Base-by-base conservation (phyloP, 2,888 invertebrate genomes). In the Drosophila mayaguana region DNA sequence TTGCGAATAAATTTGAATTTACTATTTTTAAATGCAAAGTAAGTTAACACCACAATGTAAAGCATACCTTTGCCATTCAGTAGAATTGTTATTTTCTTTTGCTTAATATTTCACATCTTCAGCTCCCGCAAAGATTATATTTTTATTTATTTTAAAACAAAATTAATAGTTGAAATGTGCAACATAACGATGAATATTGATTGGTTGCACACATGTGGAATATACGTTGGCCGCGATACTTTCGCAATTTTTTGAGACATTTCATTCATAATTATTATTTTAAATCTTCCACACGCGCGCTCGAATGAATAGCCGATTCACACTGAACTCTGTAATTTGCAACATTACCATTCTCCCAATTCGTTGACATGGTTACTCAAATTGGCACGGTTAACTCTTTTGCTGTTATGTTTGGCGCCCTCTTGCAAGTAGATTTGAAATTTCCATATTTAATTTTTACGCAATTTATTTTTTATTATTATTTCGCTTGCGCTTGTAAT, bases 401-500 rank as follows among this genome's bases (percentile, higher is more conserved):
- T 20, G 11, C 42, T 20, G 7, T 36, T n/a, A 25, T 22, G 1
- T 48, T 46, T 12, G 0, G 28, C 59, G 48, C 59, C 38, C 48
- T 7, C 3, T 20, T 48, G 12, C 14, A 36, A 20, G 60, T 32
- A 16, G 25, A 65, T 45, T 53, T 53, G 0, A 42, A 55, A 11
- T 54, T 2, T 18, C 2, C 20, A 12, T 46, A 46, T 40, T 54
- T 50, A 62, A 34, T 68, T 70, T 75, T 72, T 63, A 71, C 63
- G 66, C 70, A 71, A 69, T 71, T 80, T 53, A 40, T 70, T 64
- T 71, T 77, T 79, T 68, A 64, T 81, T 79, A 78, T 72, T 72
- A 56, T 48, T 72, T 75, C 62, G 57, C 59, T 80, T 80, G 69
- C 71, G 67, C 66, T 70, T 78, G 65, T 72, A 83, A 89, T 83